Evolutionary conservation across 2,888 invertebrate species (phyloP), one percentile per base, ranked within the genome.

Genomic region (Agonopterix arenella): DNA sequence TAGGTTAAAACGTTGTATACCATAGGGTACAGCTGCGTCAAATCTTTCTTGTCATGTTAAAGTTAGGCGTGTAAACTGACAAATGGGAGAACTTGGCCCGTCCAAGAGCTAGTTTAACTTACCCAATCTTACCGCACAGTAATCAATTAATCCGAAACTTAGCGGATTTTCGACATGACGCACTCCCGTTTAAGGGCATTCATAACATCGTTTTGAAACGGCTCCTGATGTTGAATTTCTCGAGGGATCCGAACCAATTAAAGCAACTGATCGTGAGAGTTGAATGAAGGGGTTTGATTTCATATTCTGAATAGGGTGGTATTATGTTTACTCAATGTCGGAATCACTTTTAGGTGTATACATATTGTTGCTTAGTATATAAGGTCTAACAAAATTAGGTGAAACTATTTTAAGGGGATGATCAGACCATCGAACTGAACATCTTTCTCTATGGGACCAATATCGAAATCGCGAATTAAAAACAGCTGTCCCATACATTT

Each of bases 71-170:
- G 70, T 70, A 68, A 52, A 60, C 62, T 70, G 73, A 76, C 71
- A 78, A 80, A 80, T 77, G 70, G 70, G 70, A 53, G 65, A 80
- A 81, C 71, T 80, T 80, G 53, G 57, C 54, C 61, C 54, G 62
- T 65, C 68, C 60, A 67, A 72, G 66, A 68, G 62, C 68, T 70
- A 65, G 69, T 72, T 74, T 61, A 81, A 84, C 73, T 82, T 77
- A 65, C 60, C 71, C 76, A 72, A 77, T 76, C 73, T 75, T 67
- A 68, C 76, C 76, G 65, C 69, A 73, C 59, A 65, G 66, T 69
- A 70, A 78, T 79, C 77, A 76, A 83, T 84, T 82, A 80, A 80
- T 78, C 71, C 62, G 52, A 76, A 80, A 80, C 79, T 83, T 74
- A 55, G 64, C 44, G 62, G 65, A 66, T 67, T 70, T 73, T 70